Percentiles rank a stretch among this genome's conserved stretches.
phyloP scores from a whole-genome alignment of 1,140 invertebrate genomes.

The Brachionus sp. region DNA sequence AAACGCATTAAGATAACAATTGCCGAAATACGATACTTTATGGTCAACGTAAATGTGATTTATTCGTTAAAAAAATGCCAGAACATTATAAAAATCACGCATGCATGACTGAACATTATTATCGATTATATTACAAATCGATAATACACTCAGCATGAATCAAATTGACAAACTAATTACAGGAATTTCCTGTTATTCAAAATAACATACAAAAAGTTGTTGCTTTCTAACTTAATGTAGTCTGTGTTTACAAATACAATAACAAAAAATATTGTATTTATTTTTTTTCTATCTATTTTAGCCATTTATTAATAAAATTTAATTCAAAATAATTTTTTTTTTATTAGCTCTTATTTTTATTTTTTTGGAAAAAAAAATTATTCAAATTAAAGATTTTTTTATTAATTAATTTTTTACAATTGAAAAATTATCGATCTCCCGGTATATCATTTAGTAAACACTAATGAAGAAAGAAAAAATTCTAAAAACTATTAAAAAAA shows the following conservation, averaged over 20 bases:
- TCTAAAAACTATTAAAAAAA: neutral
- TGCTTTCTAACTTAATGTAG: neutral
- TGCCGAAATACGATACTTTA: neutral
- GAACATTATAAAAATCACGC: neutral
- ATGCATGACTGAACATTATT: neutral
- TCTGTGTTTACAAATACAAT: neutral
- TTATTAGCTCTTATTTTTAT: no score
- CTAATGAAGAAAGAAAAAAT: neutral
- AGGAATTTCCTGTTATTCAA: neutral
- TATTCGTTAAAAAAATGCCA: neutral
- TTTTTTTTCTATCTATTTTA: neutral
- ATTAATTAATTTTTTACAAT: no score
- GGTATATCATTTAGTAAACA: no score
- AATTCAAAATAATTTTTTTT: no score
- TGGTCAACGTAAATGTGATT: slow-evolving; percentile 8
- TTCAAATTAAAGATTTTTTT: no score
- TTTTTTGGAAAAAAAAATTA: no score
- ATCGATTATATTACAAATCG: slow-evolving; percentile 3
- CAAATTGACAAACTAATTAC: neutral
- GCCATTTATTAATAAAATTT: no score
- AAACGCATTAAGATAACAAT: neutral
- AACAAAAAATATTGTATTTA: neutral
- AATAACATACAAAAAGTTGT: neutral
- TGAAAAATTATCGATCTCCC: no score
- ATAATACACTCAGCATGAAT: neutral